phyloP scores from a whole-genome alignment of 2,113 vertebrate genomes.

The Paradisaea rubra region DNA sequence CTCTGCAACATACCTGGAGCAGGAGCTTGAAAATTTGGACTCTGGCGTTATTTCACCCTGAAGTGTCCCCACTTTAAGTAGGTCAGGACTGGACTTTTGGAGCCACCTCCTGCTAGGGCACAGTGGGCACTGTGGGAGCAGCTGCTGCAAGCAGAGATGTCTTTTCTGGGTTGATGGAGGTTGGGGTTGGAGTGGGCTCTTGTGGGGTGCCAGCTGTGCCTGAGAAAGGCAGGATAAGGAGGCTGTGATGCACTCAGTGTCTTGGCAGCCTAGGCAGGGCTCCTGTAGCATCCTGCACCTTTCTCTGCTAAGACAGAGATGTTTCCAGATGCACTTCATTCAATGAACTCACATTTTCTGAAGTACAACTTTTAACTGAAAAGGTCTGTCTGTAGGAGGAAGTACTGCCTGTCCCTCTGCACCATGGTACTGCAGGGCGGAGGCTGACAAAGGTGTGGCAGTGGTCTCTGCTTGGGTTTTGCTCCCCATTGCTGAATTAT shows the following conservation, averaged over 20 bases:
- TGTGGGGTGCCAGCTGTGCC: fast-evolving
- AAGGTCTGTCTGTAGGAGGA: neutral
- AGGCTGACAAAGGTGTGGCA: neutral
- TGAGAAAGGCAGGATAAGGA: neutral
- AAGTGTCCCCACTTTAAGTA: neutral
- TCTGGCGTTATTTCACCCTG: neutral
- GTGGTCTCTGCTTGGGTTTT: neutral
- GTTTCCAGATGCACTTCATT: neutral
- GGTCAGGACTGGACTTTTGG: neutral
- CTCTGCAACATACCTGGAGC: neutral
- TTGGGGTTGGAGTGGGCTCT: neutral
- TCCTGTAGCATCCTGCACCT: neutral
- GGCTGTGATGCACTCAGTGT: neutral
- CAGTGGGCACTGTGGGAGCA: neutral
- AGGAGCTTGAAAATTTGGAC: neutral
- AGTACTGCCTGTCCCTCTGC: neutral
- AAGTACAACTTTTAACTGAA: neutral
- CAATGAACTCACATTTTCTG: fast-evolving
- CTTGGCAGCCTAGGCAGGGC: neutral
- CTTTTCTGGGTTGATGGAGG: neutral
- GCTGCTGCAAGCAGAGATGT: neutral
- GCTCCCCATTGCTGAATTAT: neutral
- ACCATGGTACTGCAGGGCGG: neutral
- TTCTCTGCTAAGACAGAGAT: neutral
- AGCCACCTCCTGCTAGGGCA: neutral